Evolutionary conservation across 2,113 vertebrate genomes (phyloP).

Genomic region (Macaca mulatta): DNA sequence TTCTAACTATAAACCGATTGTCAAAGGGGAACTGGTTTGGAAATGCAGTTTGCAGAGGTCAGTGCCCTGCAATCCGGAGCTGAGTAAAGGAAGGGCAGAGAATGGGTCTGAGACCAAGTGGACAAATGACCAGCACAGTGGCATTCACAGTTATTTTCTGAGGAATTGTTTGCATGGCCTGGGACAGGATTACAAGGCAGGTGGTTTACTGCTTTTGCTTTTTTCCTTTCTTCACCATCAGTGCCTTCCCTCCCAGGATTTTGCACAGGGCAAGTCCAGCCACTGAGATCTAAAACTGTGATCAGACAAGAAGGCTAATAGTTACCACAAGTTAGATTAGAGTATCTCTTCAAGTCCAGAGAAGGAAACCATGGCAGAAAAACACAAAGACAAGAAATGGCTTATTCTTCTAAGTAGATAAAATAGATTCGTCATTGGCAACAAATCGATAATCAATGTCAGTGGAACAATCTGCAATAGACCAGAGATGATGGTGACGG

Average conservation of each 20-base stretch:
- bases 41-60: not conserved
- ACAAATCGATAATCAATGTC: not conserved
- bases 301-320: not conserved
- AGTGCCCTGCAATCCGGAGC: not conserved
- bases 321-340: not conserved
- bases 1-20: not conserved
- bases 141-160: not conserved
- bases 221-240: not conserved
- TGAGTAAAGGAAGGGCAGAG: not conserved
- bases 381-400: not conserved
- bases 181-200: not conserved
- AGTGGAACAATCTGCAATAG: not conserved
- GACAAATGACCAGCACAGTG: not conserved
- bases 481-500: not conserved
- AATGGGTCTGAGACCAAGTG: not conserved
- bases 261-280: not conserved
- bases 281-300: not conserved
- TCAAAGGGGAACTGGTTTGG: not conserved
- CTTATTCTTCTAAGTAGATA: not conserved
- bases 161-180: not conserved
- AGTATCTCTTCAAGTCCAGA: not conserved
- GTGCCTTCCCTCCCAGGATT: not conserved
- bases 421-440: not conserved
- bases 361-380: not conserved
- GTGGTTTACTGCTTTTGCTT: not conserved